Conservation (phyloP, 2,797 vertebrate genomes). For the Sphaeramia orbicularis region DNA sequence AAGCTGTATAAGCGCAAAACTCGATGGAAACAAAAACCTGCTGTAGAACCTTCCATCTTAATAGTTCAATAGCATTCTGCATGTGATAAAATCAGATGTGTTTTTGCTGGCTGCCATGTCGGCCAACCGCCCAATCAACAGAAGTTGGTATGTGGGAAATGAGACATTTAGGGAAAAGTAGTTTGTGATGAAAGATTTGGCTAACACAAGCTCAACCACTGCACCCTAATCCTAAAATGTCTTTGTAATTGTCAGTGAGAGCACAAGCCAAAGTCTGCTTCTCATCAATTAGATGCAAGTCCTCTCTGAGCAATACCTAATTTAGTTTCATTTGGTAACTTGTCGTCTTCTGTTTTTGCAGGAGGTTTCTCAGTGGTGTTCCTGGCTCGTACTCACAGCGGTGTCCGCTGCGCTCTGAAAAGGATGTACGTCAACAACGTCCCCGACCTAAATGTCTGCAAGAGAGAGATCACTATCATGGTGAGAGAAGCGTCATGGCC, state of each 20-base stretch:
- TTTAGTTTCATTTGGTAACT: neutral
- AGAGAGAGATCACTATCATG: constrained; percentile 98
- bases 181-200: neutral
- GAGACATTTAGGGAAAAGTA: neutral
- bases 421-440: constrained; percentile 97
- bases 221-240: neutral
- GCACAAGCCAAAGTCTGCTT: neutral
- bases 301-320: neutral
- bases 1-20: neutral
- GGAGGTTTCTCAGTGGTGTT: constrained; percentile 98
- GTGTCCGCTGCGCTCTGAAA: constrained; percentile 93
- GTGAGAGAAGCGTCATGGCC: constrained; percentile 72
- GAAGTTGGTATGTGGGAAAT: neutral
- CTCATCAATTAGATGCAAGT: neutral
- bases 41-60: neutral
- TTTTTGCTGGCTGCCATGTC: too few species aligned
- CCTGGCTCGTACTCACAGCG: constrained; percentile 91
- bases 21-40: neutral
- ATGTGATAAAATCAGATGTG: constrained; percentile 1
- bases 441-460: constrained; percentile 94
- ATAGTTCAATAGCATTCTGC: neutral
- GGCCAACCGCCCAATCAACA: neutral
- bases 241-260: neutral
- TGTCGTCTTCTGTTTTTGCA: constrained; percentile 62
- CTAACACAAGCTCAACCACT: neutral